Evolutionary conservation across 2,888 invertebrate species (phyloP), one percentile per base, ranked within the genome.

Genomic region (Bedellia somnulentella): DNA sequence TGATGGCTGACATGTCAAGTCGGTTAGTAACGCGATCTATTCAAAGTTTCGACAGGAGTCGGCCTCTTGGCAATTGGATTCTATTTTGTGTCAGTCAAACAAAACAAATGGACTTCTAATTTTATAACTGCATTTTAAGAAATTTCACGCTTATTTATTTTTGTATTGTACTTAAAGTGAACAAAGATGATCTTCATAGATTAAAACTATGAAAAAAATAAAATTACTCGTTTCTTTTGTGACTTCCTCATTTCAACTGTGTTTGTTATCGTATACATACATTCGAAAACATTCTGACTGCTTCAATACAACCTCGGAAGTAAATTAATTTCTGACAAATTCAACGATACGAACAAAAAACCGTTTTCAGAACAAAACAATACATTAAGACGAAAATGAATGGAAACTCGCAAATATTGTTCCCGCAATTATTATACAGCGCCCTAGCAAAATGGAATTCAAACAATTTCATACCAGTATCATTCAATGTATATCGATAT

Each of bases 321-420:
- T 57, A 61, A 66, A 70, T 68, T 62, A 61, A 58, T 61, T 58
- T 54, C 49, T 55, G 45, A 58, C 38, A 42, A n/a, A n/a, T n/a
- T n/a, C n/a, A 38, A n/a, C 22, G 17, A 21, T 24, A 27, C 56
- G 56, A 55, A 62, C 60, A 61, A 66, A 66, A 57, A 56, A 53
- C 48, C 46, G 49, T 46, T 43, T 35, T 40, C 42, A 45, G 42
- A 41, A 40, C 42, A 45, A 50, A 53, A 57, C 59, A 62, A 59
- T 57, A 54, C 54, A 52, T 47, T 47, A 42, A 36, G 46, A 50
- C 24, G 24, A 27, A 30, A 29, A 43, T 51, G 50, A 52, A 52
- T 55, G 55, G 58, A 60, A 60, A 45, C 44, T 45, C 41, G 41
- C 33, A 47, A 43, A 47, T 47, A 38, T 35, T 29, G 30, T 23